A percentile compares a stretch with the other conserved stretches of the same genome.
Conservation (phyloP, 2,113 vertebrate species). For the Phalacrocorax aristotelis region DNA sequence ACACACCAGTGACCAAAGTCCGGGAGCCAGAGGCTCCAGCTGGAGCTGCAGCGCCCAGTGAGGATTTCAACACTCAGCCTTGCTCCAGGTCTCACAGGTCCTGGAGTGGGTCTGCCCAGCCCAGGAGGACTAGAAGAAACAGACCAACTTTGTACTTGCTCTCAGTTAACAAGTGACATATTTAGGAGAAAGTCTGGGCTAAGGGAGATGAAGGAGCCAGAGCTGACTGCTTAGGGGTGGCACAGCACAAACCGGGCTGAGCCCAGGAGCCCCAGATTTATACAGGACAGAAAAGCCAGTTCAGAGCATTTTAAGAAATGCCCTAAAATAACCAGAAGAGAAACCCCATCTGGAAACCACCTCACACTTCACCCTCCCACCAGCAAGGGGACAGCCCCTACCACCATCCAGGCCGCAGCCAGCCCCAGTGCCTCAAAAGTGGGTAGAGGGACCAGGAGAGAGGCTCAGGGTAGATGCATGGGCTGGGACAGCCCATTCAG, state of each 20-base stretch:
- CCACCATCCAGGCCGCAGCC: neutral
- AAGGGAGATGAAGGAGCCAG: constrained; percentile 31
- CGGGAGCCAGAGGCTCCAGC: neutral
- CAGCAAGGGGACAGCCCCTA: neutral
- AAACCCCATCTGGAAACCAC: neutral
- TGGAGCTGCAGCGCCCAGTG: neutral
- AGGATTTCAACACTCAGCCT: neutral
- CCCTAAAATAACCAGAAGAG: neutral
- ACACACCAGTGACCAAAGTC: neutral
- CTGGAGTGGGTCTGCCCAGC: neutral
- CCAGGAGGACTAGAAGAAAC: neutral
- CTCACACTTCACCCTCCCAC: fast-evolving
- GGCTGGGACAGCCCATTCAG: neutral
- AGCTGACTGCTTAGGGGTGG: neutral
- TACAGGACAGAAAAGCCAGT: neutral
- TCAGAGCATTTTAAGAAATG: neutral
- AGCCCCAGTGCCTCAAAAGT: fast-evolving
- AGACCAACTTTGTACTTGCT: constrained; percentile 22
- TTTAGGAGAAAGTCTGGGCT: constrained; percentile 51
- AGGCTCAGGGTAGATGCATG: fast-evolving
- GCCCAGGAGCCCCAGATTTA: neutral
- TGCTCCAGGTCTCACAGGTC: neutral
- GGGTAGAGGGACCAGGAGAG: neutral
- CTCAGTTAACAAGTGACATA: constrained; percentile 44
- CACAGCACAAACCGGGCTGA: neutral